A percentile compares a stretch with the other conserved stretches of the same genome.
These are phyloP conservation scores for Cardiocondyla obscurior DNA, from an alignment of 1,140 invertebrate species.

Conservation along the genomic window DNA sequence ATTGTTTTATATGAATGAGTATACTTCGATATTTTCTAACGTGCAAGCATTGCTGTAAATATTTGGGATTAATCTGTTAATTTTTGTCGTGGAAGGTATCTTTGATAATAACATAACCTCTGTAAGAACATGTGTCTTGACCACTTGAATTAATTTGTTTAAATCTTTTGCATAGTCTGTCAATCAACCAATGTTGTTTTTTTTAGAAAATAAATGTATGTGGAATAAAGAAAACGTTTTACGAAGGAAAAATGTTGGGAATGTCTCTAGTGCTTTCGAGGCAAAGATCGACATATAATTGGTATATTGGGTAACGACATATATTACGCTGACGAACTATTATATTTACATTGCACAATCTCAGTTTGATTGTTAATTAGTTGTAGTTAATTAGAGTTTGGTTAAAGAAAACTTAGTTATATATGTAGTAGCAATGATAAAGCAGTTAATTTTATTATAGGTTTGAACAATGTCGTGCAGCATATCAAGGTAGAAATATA, in stretches of 20 bases:
- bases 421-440: not conserved
- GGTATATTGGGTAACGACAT: not conserved
- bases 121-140: too few relatives aligned
- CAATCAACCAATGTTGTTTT: not conserved
- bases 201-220: not conserved
- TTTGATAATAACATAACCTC: too few relatives aligned
- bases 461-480: not conserved
- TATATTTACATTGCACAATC: too few relatives aligned
- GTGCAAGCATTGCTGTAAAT: not conserved
- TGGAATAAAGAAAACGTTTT: not conserved
- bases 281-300: not conserved
- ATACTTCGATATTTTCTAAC: not conserved
- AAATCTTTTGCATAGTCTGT: not conserved
- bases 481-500: not conserved
- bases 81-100: not conserved
- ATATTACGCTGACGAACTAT: not conserved
- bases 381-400: not conserved
- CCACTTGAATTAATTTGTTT: not conserved
- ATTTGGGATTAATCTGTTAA: not conserved
- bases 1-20: not conserved
- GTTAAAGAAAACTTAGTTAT: not conserved
- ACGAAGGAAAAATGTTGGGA: constrained; percentile 19
- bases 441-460: not conserved
- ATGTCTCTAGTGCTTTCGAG: not conserved
- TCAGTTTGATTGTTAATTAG: not conserved